Conservation (phyloP, 2,113 vertebrate genomes). For the Paramisgurnus dabryanus region DNA sequence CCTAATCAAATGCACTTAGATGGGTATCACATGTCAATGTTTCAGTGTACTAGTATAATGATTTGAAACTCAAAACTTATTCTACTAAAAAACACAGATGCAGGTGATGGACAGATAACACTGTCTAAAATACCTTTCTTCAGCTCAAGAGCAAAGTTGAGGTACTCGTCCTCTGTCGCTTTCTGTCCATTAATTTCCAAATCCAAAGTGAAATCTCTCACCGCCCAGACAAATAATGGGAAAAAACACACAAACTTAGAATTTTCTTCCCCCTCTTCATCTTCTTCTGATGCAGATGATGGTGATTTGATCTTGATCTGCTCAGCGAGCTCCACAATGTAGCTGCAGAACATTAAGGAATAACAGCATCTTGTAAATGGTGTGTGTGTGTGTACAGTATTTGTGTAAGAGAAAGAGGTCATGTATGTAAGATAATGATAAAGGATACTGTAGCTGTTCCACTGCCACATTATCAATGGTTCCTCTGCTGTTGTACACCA, state of each 20-base stretch:
- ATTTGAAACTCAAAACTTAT: too few species aligned
- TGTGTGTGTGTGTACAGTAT: not conserved
- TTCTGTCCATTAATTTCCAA: slow-evolving; percentile 37
- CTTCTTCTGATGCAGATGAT: not conserved
- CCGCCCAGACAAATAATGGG: slow-evolving; percentile 71
- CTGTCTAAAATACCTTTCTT: slow-evolving; percentile 45
- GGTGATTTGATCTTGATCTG: slow-evolving; percentile 66
- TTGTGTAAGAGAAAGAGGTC: not conserved
- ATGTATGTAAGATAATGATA: not conserved
- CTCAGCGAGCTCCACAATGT: slow-evolving; percentile 68
- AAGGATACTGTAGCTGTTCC: slow-evolving; percentile 38
- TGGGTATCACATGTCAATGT: too few species aligned
- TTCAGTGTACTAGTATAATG: too few species aligned
- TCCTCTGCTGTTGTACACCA: slow-evolving; percentile 64
- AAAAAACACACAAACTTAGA: slow-evolving; percentile 67
- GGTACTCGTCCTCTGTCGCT: slow-evolving; percentile 55
- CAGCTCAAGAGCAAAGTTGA: slow-evolving; percentile 58
- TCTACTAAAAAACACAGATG: not conserved
- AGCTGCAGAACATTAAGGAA: slow-evolving; percentile 57
- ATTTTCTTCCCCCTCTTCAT: slow-evolving; percentile 39
- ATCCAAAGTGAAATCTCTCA: slow-evolving; percentile 71
- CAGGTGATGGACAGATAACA: not conserved
- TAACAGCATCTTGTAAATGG: not conserved
- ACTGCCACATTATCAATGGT: slow-evolving; percentile 54
- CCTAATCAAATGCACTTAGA: too few species aligned